These are phyloP conservation scores for Chrysina gloriosa DNA, from an alignment of 2,888 invertebrate genomes.

Conservation along the genomic window DNA sequence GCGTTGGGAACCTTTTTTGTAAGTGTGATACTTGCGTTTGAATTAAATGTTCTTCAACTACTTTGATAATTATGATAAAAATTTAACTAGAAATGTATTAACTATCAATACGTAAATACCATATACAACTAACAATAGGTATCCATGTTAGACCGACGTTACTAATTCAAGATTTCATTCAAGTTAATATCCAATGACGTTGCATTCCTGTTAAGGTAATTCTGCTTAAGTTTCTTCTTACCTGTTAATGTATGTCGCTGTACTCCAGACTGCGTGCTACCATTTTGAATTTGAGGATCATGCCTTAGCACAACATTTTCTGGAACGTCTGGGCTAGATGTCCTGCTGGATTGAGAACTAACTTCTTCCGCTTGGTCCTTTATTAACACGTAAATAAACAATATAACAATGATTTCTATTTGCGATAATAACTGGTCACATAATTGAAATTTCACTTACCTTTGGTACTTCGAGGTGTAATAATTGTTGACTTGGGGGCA, in stretches of 20 bases:
- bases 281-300: slow-evolving; percentile 60
- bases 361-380: slow-evolving; percentile 63
- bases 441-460: slow-evolving; percentile 49
- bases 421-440: background rate
- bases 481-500: slow-evolving; percentile 90
- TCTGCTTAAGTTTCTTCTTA: slow-evolving; percentile 45
- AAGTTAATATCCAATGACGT: slow-evolving; percentile 16
- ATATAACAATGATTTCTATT: background rate
- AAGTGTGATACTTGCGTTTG: no score
- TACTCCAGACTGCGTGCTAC: slow-evolving; percentile 44
- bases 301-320: slow-evolving; percentile 60
- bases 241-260: slow-evolving; percentile 60
- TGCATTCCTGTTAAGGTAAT: slow-evolving; percentile 24
- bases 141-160: slow-evolving; percentile 4
- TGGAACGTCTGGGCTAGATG: slow-evolving; percentile 68
- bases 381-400: slow-evolving; percentile 35
- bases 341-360: slow-evolving; percentile 69
- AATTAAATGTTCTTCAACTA: no score
- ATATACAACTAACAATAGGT: no score
- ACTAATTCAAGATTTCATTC: slow-evolving; percentile 20
- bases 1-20: no score
- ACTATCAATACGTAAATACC: background rate
- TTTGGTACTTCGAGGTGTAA: slow-evolving; percentile 78
- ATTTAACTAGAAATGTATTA: background rate
- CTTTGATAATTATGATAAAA: no score